Percentiles rank a stretch among this genome's conserved stretches.
Evolutionary conservation across 2,113 vertebrate genomes (phyloP).

Genomic region (Athene cunicularia): DNA sequence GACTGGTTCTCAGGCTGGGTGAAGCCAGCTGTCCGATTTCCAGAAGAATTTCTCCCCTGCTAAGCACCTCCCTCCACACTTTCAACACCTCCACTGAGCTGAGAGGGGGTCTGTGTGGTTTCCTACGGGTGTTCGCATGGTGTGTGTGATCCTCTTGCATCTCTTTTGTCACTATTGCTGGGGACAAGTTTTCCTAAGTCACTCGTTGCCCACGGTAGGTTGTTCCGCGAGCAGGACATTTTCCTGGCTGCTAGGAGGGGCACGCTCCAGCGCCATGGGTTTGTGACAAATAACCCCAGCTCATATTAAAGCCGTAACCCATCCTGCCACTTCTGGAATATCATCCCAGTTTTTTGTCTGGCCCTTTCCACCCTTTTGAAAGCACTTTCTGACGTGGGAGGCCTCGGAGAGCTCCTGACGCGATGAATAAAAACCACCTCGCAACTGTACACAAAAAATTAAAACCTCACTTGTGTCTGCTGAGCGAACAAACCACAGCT

Average conservation of each 20-base stretch:
- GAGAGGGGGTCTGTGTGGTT: background rate
- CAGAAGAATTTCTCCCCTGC: background rate
- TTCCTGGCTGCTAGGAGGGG: background rate
- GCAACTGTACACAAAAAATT: background rate
- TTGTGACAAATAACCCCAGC: background rate
- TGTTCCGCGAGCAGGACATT: background rate
- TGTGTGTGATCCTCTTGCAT: background rate
- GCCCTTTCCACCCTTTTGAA: background rate
- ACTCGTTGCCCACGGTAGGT: background rate
- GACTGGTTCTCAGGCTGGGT: background rate
- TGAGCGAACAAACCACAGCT: slow-evolving; percentile 23
- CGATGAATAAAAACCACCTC: background rate
- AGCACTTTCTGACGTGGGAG: background rate
- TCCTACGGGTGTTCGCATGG: background rate
- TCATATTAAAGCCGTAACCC: background rate
- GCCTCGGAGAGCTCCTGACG: background rate
- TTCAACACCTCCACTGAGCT: background rate
- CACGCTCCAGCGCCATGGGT: fast-evolving
- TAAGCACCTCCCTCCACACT: background rate
- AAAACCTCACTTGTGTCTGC: slow-evolving; percentile 58
- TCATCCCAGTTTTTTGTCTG: background rate
- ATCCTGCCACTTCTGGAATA: background rate
- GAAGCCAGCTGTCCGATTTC: background rate
- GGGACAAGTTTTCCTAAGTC: background rate
- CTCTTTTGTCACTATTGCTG: background rate